phyloP scores from a whole-genome alignment of 2,113 vertebrate genomes.

The Lipophrys pholis region DNA sequence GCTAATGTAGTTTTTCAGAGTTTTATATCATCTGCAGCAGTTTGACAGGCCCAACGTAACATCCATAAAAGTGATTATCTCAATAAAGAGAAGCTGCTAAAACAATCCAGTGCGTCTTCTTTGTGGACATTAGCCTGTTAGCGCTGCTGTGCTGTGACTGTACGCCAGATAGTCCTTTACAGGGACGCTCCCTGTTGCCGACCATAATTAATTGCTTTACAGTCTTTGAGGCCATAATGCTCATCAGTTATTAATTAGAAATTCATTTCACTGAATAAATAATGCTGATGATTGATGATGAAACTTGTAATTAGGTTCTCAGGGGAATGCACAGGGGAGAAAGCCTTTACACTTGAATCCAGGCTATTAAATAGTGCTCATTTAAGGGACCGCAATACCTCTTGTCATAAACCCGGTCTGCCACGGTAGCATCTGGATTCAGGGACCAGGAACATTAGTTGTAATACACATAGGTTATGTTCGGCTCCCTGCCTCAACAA shows the following conservation, averaged over 20 bases:
- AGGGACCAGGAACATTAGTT: slow-evolving; percentile 55
- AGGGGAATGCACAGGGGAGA: slow-evolving; percentile 89
- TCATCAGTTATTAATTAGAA: slow-evolving; percentile 99
- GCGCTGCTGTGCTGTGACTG: slow-evolving; percentile 84
- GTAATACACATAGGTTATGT: slow-evolving; percentile 56
- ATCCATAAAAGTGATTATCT: slow-evolving; percentile 76
- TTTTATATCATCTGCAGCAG: slow-evolving; percentile 44
- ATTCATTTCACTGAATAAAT: slow-evolving; percentile 99
- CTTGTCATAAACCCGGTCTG: slow-evolving; percentile 74
- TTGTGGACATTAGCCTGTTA: slow-evolving; percentile 83
- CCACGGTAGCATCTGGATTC: slow-evolving; percentile 63
- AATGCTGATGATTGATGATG: slow-evolving; percentile 99
- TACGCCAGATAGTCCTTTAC: slow-evolving; percentile 86
- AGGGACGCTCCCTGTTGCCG: slow-evolving; percentile 89
- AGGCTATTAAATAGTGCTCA: slow-evolving; percentile 87
- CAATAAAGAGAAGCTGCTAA: slow-evolving; percentile 67
- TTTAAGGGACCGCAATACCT: slow-evolving; percentile 82
- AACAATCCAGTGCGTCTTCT: slow-evolving; percentile 77
- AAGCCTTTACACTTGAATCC: slow-evolving; percentile 86
- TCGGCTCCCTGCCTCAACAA: slow-evolving; percentile 52
- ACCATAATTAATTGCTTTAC: slow-evolving; percentile 96
- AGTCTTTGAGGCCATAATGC: slow-evolving; percentile 98
- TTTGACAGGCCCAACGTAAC: slow-evolving; percentile 51
- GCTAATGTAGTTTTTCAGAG: slow-evolving; percentile 22
- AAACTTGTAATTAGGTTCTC: slow-evolving; percentile 98